Evolutionary conservation across 2,797 vertebrate genomes (phyloP).

Genomic region (Pachyuromys duprasi): DNA sequence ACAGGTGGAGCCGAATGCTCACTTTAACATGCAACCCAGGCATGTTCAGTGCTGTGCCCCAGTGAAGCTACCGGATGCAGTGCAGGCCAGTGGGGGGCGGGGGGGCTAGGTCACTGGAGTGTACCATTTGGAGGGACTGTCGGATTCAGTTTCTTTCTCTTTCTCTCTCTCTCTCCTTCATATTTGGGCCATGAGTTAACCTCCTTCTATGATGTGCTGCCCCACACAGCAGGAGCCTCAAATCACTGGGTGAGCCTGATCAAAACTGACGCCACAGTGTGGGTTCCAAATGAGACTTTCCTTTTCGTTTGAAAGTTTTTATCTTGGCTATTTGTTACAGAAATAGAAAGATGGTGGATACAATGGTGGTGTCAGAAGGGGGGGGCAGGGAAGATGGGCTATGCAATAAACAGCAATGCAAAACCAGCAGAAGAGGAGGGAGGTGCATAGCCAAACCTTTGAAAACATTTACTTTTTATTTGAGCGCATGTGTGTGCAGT

Average conservation of each 20-base stretch:
- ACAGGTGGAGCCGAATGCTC: neutral
- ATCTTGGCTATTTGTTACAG: neutral
- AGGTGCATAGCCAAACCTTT: too few relatives aligned
- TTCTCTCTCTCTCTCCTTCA: neutral
- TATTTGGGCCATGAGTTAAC: neutral
- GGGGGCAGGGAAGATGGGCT: neutral
- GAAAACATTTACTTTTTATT: neutral
- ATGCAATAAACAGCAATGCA: fast-evolving
- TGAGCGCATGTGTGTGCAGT: neutral
- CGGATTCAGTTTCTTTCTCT: neutral
- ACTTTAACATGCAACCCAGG: neutral
- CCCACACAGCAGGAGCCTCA: neutral
- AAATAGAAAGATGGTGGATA: neutral
- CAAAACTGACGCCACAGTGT: neutral
- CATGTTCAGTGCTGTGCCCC: neutral
- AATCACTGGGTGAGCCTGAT: neutral
- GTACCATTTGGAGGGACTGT: neutral
- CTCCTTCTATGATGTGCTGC: neutral
- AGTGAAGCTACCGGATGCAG: too few relatives aligned
- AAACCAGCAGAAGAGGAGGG: neutral
- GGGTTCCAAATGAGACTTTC: neutral
- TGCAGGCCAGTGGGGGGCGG: too few relatives aligned
- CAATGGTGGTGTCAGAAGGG: too few relatives aligned
- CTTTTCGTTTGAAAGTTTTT: neutral
- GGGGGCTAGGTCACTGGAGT: neutral